A percentile compares a stretch with the other conserved stretches of the same genome.
Evolutionary conservation across 2,888 invertebrate genomes (phyloP).

Genomic region (Eupithecia inturbata): DNA sequence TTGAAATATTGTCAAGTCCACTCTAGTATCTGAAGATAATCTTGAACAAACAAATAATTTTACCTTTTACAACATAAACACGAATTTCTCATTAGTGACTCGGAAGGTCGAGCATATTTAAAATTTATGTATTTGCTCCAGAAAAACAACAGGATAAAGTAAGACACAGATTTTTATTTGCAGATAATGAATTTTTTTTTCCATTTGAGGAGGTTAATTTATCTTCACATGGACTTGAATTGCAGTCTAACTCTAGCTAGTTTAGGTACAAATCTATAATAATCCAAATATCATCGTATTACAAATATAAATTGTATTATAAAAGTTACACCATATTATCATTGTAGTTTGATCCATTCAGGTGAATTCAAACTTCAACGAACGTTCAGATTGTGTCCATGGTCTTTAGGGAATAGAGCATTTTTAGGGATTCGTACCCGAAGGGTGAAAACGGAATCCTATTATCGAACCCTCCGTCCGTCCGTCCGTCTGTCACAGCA

Average conservation of each 20-base stretch:
- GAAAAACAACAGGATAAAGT: constrained; percentile 30
- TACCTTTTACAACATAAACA: constrained; percentile 30
- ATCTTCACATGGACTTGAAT: background rate
- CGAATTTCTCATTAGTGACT: constrained; percentile 29
- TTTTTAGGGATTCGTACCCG: too few species aligned
- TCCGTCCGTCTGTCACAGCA: too few species aligned
- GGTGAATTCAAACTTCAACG: background rate
- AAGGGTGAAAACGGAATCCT: too few species aligned
- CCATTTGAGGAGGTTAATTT: background rate
- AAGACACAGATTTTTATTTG: background rate
- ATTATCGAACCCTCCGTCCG: too few species aligned
- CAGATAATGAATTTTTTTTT: background rate
- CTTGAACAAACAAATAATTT: constrained; percentile 36
- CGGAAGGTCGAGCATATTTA: constrained; percentile 26
- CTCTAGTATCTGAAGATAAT: constrained; percentile 24
- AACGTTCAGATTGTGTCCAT: background rate
- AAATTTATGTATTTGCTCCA: constrained; percentile 32
- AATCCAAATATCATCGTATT: background rate
- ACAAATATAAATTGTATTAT: too few species aligned
- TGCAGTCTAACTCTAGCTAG: background rate
- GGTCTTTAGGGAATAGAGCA: background rate
- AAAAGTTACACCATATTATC: background rate
- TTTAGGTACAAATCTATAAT: background rate
- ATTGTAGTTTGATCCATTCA: background rate
- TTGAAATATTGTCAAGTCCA: constrained; percentile 25